These are phyloP conservation scores for Papilio polyxenes DNA, from an alignment of 1,140 invertebrate species.

Conservation along the genomic window DNA sequence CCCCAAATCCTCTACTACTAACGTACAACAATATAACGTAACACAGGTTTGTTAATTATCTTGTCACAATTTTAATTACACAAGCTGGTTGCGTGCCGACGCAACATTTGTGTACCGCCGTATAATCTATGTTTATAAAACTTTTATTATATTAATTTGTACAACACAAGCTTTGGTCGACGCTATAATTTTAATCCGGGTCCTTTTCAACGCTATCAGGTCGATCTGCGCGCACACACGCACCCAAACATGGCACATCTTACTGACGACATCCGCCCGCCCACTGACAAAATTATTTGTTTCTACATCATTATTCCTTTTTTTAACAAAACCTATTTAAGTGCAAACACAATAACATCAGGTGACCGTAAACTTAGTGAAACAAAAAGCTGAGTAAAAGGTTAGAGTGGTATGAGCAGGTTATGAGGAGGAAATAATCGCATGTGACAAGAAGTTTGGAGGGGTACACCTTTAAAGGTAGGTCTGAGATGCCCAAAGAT, in stretches of 20 bases:
- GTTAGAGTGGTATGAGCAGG: too few relatives aligned
- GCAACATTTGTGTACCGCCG: slow-evolving; percentile 2
- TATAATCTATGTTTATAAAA: not conserved
- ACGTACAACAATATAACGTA: not conserved
- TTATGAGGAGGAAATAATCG: too few relatives aligned
- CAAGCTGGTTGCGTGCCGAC: not conserved
- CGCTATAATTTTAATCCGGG: not conserved
- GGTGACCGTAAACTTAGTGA: too few relatives aligned
- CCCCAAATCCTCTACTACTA: not conserved
- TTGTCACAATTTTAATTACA: slow-evolving; percentile 18
- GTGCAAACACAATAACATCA: not conserved
- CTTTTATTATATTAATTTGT: slow-evolving; percentile 19
- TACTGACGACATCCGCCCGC: not conserved
- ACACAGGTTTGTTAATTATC: slow-evolving; percentile 2
- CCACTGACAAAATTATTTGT: not conserved
- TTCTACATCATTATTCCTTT: not conserved
- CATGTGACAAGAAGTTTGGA: too few relatives aligned
- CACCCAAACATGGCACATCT: not conserved
- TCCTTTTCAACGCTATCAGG: slow-evolving; percentile 4
- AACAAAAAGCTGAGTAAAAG: too few relatives aligned
- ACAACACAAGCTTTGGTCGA: not conserved
- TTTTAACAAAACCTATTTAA: too few relatives aligned
- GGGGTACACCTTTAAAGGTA: too few relatives aligned
- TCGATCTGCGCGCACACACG: not conserved
- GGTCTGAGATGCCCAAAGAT: too few relatives aligned